phyloP scores from a whole-genome alignment of 1,140 invertebrate genomes.

The Periplaneta americana region DNA sequence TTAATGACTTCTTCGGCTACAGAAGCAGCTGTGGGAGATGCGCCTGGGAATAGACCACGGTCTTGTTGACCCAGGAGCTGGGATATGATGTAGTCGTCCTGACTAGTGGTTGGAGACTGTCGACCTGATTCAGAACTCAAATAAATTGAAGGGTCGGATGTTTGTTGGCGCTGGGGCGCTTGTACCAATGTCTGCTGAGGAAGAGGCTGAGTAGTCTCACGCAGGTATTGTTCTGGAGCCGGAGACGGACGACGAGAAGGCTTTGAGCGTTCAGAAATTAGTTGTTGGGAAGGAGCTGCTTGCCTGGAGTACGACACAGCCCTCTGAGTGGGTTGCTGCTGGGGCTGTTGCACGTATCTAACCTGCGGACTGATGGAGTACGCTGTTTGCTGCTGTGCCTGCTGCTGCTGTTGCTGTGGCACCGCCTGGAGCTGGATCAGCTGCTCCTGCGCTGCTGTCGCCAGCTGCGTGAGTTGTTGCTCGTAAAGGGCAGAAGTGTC shows the following conservation, averaged over 20 bases:
- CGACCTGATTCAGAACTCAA: not conserved
- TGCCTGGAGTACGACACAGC: not conserved
- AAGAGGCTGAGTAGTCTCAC: conserved; percentile 3
- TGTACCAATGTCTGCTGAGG: not conserved
- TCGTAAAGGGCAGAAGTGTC: not conserved
- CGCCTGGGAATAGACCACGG: not conserved
- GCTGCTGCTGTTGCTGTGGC: not conserved
- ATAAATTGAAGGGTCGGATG: not conserved
- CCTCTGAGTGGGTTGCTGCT: not conserved
- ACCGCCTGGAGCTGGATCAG: not conserved
- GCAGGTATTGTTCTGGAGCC: not conserved
- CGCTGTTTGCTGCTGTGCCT: not conserved
- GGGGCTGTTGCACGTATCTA: not conserved
- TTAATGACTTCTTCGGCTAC: not conserved
- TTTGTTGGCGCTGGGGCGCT: not conserved
- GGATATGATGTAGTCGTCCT: not conserved
- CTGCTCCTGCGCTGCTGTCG: conserved; percentile 8
- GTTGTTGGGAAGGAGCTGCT: not conserved
- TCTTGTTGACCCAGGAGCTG: not conserved
- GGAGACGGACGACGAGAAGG: not conserved
- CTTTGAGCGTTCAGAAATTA: not conserved
- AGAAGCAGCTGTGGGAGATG: not conserved
- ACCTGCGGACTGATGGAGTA: not conserved
- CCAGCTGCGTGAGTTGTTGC: conserved; percentile 14
- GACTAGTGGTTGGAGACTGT: not conserved